These are phyloP conservation scores for Podotricha telesiphe DNA, from an alignment of 2,888 invertebrate genomes.

Conservation along the genomic window DNA sequence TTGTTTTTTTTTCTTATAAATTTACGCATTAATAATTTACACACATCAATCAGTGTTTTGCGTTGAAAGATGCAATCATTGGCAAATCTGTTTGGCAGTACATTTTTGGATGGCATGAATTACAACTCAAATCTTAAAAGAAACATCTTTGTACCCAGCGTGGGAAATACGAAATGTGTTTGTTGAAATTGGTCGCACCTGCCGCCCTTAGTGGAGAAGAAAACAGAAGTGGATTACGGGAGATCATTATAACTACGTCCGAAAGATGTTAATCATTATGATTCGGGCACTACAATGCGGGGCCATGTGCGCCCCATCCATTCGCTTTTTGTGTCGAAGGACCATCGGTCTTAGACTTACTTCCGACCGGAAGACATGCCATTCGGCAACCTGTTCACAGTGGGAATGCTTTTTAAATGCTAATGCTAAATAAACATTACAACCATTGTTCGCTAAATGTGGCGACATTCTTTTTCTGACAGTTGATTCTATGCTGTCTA, in stretches of 20 bases:
- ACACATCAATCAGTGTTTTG: conserved; percentile 47
- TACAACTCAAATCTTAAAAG: conserved; percentile 51
- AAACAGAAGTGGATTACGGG: conserved; percentile 45
- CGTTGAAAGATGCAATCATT: conserved; percentile 49
- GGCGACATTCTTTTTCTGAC: not conserved
- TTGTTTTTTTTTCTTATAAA: conserved; percentile 47
- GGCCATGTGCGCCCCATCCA: conserved; percentile 72
- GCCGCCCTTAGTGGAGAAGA: conserved; percentile 48
- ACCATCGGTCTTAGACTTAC: conserved; percentile 75
- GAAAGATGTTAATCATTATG: conserved; percentile 70
- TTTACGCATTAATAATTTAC: too few species aligned
- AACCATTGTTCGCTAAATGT: conserved; percentile 51
- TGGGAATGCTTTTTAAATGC: conserved; percentile 73
- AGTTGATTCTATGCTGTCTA: too few species aligned
- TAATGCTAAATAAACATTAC: conserved; percentile 57
- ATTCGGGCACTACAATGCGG: conserved; percentile 51
- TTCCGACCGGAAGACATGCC: conserved; percentile 79
- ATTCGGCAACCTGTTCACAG: conserved; percentile 79
- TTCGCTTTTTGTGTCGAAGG: conserved; percentile 68
- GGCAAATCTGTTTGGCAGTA: conserved; percentile 51
- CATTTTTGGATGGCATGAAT: conserved; percentile 50
- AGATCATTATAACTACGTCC: conserved; percentile 62
- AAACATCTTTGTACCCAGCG: conserved; percentile 50
- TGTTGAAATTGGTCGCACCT: conserved; percentile 63
- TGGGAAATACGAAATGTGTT: conserved; percentile 72